A percentile compares a stretch with the other conserved stretches of the same genome.
Conservation (phyloP, 2,888 invertebrate species). For the Heliconius ethilla region DNA sequence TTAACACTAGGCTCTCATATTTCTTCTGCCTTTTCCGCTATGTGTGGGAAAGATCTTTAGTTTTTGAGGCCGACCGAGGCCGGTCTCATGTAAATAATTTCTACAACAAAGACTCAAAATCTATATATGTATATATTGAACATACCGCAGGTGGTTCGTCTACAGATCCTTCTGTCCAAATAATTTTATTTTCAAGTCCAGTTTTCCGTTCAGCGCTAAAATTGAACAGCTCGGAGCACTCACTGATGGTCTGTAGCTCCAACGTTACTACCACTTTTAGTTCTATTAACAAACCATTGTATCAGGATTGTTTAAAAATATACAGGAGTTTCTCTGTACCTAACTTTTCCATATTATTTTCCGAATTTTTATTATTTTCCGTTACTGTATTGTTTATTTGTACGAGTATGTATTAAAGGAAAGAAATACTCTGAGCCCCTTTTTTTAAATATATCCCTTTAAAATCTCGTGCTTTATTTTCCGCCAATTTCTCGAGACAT, state of each 20-base stretch:
- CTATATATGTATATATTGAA: not conserved
- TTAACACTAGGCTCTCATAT: not conserved
- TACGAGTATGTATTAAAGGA: too few species aligned
- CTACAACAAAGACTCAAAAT: not conserved
- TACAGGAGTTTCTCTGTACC: not conserved
- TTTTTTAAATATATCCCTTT: too few species aligned
- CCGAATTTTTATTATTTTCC: not conserved
- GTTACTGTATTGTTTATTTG: too few species aligned
- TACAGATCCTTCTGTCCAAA: conserved; percentile 84
- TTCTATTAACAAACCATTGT: conserved; percentile 53
- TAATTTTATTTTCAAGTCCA: conserved; percentile 86
- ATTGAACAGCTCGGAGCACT: conserved; percentile 88
- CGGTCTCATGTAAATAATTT: not conserved
- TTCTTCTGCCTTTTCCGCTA: not conserved
- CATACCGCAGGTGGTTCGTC: conserved; percentile 51
- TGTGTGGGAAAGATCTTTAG: not conserved
- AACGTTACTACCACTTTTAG: conserved; percentile 69
- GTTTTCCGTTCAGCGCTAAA: conserved; percentile 81
- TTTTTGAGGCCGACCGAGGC: too few species aligned
- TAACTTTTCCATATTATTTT: not conserved
- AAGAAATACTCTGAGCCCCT: too few species aligned
- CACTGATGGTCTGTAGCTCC: conserved; percentile 81
- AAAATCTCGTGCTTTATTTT: too few species aligned
- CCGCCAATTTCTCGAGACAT: too few species aligned
- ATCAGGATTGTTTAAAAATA: not conserved